These are phyloP conservation scores for Acronicta psi DNA, from an alignment of 2,888 invertebrate genomes.

Conservation along the genomic window DNA sequence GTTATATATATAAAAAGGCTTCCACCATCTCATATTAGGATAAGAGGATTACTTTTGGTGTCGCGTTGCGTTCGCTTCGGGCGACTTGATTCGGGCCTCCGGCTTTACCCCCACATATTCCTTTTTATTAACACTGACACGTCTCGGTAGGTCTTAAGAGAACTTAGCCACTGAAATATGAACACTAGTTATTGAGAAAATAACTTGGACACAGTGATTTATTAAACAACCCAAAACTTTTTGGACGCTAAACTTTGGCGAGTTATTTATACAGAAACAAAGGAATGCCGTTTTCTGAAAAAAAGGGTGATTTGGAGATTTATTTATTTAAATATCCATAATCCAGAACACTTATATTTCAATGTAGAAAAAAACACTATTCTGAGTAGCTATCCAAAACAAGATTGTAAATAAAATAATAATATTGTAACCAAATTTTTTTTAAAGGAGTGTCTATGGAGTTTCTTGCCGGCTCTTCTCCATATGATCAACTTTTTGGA, in stretches of 20 bases:
- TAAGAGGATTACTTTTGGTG: conserved; percentile 78
- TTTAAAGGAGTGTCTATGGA: too few species aligned
- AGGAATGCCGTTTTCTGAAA: conserved; percentile 10
- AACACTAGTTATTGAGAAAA: conserved; percentile 43
- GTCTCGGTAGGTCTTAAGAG: conserved; percentile 41
- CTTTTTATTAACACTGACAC: conserved; percentile 58
- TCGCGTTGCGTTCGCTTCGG: conserved; percentile 59
- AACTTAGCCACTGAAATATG: conserved; percentile 39
- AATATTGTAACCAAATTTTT: too few species aligned
- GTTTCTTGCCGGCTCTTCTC: too few species aligned
- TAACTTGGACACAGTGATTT: conserved; percentile 43
- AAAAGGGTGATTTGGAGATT: conserved; percentile 15
- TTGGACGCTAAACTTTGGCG: conserved; percentile 26
- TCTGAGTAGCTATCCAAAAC: too few species aligned
- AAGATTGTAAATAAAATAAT: too few species aligned
- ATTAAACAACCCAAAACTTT: conserved; percentile 42
- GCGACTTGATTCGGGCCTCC: conserved; percentile 44
- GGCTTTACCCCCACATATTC: conserved; percentile 40
- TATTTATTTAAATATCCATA: too few species aligned
- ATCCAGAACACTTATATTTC: too few species aligned
- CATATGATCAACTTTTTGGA: too few species aligned
- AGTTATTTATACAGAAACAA: conserved; percentile 40
- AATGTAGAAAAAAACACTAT: too few species aligned
- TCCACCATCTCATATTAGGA: conserved; percentile 74
- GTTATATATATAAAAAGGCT: conserved; percentile 70